Conservation (phyloP, 2,888 invertebrate genomes). For the Protodeltote pygarga region DNA sequence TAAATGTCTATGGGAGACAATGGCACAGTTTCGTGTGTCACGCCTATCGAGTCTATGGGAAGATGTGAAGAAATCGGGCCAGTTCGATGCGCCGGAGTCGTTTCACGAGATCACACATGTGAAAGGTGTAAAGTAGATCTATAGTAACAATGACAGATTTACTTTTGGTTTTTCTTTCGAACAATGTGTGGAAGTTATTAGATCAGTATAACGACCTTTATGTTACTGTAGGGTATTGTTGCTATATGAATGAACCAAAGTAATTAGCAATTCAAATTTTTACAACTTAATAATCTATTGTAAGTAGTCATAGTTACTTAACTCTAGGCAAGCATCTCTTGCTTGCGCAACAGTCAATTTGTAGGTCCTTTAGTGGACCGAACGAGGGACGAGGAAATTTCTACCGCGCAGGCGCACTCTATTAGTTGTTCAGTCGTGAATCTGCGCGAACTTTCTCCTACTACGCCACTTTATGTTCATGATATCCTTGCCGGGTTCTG, state of each 20-base stretch:
- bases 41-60: slow-evolving; percentile 55
- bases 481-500: too few species aligned
- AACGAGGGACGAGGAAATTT: too few species aligned
- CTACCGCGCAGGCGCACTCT: too few species aligned
- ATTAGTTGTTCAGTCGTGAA: too few species aligned
- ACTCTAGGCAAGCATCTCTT: too few species aligned
- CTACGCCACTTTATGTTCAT: too few species aligned
- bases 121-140: slow-evolving; percentile 54
- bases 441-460: too few species aligned
- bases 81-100: slow-evolving; percentile 44
- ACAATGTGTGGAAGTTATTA: slow-evolving; percentile 11
- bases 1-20: slow-evolving; percentile 35
- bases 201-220: neutral
- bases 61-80: slow-evolving; percentile 66
- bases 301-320: too few species aligned
- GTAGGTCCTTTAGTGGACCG: too few species aligned
- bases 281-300: too few species aligned
- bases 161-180: slow-evolving; percentile 18
- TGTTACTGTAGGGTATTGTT: neutral
- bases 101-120: slow-evolving; percentile 43
- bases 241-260: neutral
- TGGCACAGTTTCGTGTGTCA: slow-evolving; percentile 36
- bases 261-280: too few species aligned
- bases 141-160: slow-evolving; percentile 29
- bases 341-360: too few species aligned